Evolutionary conservation across 2,888 invertebrate genomes (phyloP).

Genomic region (Empis livida): DNA sequence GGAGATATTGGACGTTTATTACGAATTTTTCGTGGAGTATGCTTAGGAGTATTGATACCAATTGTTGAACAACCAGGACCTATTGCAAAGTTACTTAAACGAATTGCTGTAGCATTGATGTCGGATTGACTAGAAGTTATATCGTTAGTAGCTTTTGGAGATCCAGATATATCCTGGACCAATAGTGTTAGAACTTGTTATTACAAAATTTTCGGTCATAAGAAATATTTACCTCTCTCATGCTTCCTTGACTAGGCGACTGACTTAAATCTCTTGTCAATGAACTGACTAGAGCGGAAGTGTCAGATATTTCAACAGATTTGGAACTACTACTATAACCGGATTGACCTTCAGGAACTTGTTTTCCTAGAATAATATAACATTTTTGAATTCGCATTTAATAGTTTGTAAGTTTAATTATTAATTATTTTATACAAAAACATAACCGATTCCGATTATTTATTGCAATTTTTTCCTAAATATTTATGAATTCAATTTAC

Average conservation of each 20-base stretch:
- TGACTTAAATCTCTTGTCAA: constrained; percentile 48
- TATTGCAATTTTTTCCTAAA: too few species aligned
- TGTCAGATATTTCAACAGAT: constrained; percentile 38
- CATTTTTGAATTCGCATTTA: background rate
- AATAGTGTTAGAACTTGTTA: too few species aligned
- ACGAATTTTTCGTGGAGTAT: constrained; percentile 20
- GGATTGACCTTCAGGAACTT: constrained; percentile 8
- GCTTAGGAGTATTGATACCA: constrained; percentile 27
- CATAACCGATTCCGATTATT: too few species aligned
- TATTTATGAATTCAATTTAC: too few species aligned
- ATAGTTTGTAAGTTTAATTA: background rate
- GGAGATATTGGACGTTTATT: constrained; percentile 14
- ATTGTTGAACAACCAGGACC: constrained; percentile 34
- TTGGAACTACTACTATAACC: constrained; percentile 20
- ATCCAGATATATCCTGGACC: constrained; percentile 11
- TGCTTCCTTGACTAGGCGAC: constrained; percentile 38
- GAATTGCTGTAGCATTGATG: constrained; percentile 32
- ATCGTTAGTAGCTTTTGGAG: constrained; percentile 6
- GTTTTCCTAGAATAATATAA: constrained; percentile 6
- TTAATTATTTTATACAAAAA: too few species aligned
- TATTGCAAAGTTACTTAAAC: constrained; percentile 30
- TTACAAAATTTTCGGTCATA: too few species aligned
- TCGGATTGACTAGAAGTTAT: constrained; percentile 25
- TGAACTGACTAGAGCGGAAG: constrained; percentile 47
- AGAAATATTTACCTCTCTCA: constrained; percentile 17